phyloP scores from a whole-genome alignment of 2,888 invertebrate genomes.

The Mesochorus sp. region DNA sequence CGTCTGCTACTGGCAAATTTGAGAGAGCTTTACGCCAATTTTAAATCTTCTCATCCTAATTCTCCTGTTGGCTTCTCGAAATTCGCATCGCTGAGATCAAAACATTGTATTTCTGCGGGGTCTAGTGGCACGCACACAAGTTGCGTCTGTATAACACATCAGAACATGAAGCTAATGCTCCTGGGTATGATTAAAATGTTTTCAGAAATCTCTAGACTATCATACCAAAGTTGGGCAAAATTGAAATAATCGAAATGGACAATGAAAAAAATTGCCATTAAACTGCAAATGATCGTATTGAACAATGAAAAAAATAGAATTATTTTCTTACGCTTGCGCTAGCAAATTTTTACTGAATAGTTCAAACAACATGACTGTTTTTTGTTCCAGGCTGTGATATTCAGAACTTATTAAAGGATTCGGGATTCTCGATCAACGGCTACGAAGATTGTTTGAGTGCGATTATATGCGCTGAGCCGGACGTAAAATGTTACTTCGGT shows the following conservation, averaged over 20 bases:
- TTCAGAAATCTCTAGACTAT: slow-evolving; percentile 1
- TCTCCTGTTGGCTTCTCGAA: slow-evolving; percentile 60
- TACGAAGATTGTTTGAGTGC: slow-evolving; percentile 43
- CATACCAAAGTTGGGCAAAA: neutral
- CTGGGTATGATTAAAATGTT: slow-evolving; percentile 43
- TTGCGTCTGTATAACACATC: slow-evolving; percentile 67
- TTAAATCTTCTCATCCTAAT: slow-evolving; percentile 43
- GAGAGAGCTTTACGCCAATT: slow-evolving; percentile 56
- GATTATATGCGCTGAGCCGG: slow-evolving; percentile 37
- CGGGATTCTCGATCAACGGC: slow-evolving; percentile 11
- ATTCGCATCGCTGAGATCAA: slow-evolving; percentile 62
- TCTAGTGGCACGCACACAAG: slow-evolving; percentile 64
- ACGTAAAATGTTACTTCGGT: slow-evolving; percentile 43
- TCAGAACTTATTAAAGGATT: slow-evolving; percentile 11
- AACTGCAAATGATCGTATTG: neutral
- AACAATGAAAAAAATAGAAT: neutral
- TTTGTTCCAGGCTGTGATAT: slow-evolving; percentile 21
- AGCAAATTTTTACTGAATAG: too few relatives aligned
- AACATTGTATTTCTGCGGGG: slow-evolving; percentile 63
- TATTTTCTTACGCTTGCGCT: too few relatives aligned
- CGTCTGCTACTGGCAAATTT: slow-evolving; percentile 54
- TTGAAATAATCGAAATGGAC: neutral
- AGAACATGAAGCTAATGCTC: slow-evolving; percentile 66
- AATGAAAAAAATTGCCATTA: neutral
- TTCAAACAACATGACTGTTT: too few relatives aligned